These are phyloP conservation scores for Kryphioiulus occultus DNA, from an alignment of 2,888 invertebrate species.

Conservation along the genomic window DNA sequence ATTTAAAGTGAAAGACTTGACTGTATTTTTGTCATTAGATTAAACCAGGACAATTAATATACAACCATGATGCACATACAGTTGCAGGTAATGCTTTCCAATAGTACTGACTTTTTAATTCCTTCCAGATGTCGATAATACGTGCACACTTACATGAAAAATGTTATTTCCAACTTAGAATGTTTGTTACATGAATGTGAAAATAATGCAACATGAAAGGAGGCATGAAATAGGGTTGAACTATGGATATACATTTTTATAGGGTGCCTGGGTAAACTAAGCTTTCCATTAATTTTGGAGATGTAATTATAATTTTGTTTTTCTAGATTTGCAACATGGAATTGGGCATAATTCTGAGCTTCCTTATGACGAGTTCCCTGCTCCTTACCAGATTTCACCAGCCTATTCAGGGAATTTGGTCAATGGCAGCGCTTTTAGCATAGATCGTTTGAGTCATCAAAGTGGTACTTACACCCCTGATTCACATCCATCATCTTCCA, in stretches of 20 bases:
- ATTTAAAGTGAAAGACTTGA: neutral
- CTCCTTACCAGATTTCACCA: constrained; percentile 39
- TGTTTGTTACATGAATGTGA: too few relatives aligned
- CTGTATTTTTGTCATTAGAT: neutral
- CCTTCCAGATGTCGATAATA: too few relatives aligned
- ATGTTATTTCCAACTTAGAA: too few relatives aligned
- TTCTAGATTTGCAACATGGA: constrained; percentile 41
- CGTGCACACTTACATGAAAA: too few relatives aligned
- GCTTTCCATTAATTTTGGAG: too few relatives aligned
- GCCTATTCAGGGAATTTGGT: constrained; percentile 45
- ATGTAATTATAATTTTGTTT: neutral
- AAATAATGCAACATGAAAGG: too few relatives aligned
- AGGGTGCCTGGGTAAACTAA: too few relatives aligned
- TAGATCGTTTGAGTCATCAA: constrained; percentile 33
- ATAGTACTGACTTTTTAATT: too few relatives aligned
- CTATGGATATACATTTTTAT: too few relatives aligned
- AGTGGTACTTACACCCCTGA: neutral
- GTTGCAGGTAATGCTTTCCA: constrained; percentile 36
- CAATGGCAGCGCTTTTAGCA: constrained; percentile 44
- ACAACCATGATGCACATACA: constrained; percentile 14
- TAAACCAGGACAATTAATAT: constrained; percentile 28
- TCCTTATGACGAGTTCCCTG: constrained; percentile 34
- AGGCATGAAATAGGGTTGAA: too few relatives aligned
- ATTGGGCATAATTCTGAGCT: neutral
- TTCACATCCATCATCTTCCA: constrained; percentile 37